phyloP scores from a whole-genome alignment of 2,113 vertebrate genomes.

The Phalacrocorax carbo region DNA sequence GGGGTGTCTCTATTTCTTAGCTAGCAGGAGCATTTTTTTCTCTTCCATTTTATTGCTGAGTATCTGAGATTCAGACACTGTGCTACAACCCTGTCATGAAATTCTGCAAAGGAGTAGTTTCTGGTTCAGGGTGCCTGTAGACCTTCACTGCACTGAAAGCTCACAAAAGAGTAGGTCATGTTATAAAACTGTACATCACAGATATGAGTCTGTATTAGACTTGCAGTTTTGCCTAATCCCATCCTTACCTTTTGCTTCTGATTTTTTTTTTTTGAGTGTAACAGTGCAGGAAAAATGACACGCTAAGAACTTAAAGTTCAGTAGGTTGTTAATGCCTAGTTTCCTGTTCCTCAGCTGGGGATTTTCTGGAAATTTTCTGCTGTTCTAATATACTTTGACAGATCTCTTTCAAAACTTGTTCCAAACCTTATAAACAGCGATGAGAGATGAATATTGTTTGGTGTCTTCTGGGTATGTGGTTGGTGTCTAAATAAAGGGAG shows the following conservation, averaged over 20 bases:
- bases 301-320: not conserved
- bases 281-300: not conserved
- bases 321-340: not conserved
- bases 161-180: not conserved
- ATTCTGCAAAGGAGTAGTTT: not conserved
- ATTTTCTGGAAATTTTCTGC: not conserved
- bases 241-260: not conserved
- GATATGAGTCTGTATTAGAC: not conserved
- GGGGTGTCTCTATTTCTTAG: not conserved
- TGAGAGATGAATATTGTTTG: not conserved
- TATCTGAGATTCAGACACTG: not conserved
- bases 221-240: not conserved
- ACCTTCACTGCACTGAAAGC: not conserved
- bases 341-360: not conserved
- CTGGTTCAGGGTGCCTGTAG: not conserved
- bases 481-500: not conserved
- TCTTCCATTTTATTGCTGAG: not conserved
- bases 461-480: not conserved
- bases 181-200: not conserved
- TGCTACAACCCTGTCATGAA: not conserved
- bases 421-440: not conserved
- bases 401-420: not conserved
- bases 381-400: not conserved
- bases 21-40: not conserved
- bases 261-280: not conserved